Conservation (phyloP, 2,113 vertebrate genomes). For the Neogale vison region DNA sequence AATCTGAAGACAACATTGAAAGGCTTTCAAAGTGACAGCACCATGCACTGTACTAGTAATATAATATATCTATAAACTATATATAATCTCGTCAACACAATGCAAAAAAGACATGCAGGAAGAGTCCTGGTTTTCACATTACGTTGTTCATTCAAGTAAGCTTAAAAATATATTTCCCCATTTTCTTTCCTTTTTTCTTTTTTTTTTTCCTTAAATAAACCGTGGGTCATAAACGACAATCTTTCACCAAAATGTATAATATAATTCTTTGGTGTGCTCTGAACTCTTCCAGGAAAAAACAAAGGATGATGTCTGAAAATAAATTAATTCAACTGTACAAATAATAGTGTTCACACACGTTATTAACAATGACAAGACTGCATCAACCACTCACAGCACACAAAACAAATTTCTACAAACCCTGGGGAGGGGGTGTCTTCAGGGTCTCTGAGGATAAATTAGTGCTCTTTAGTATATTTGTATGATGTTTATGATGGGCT, state of each 20-base stretch:
- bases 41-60: conserved; percentile 93
- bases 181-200: conserved; percentile 60
- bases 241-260: conserved; percentile 95
- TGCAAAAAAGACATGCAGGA: conserved; percentile 92
- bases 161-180: conserved; percentile 85
- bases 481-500: conserved; percentile 82
- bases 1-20: conserved; percentile 83
- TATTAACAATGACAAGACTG: conserved; percentile 93
- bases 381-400: conserved; percentile 93
- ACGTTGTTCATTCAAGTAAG: conserved; percentile 96
- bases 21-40: conserved; percentile 88
- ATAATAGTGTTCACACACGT: conserved; percentile 89
- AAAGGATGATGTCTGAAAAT: conserved; percentile 92
- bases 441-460: conserved; percentile 94
- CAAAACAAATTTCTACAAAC: conserved; percentile 93
- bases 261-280: conserved; percentile 98
- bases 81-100: conserved; percentile 84
- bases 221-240: conserved; percentile 90
- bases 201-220: conserved; percentile 86
- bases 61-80: conserved; percentile 84
- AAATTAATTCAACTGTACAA: conserved; percentile 99
- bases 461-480: conserved; percentile 92
- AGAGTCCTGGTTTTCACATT: conserved; percentile 90
- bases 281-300: conserved; percentile 87
- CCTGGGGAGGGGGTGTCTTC: conserved; percentile 90